Base-by-base conservation (phyloP, 53 echinoderm and acorn worm species). In the Arbacia lixula region DNA sequence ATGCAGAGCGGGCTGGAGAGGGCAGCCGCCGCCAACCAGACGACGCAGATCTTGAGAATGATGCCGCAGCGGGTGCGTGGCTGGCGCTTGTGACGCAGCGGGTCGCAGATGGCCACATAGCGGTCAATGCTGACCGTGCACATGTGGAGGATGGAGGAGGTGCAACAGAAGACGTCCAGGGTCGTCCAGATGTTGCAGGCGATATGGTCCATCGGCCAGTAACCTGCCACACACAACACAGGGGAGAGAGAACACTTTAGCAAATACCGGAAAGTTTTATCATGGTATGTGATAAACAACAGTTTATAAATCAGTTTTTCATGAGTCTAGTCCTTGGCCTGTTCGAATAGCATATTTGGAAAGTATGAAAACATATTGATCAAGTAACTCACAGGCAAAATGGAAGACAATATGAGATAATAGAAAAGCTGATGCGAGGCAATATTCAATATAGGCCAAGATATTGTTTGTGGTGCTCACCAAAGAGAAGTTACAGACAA, bases 121-220 rank as follows among this genome's bases (percentile, higher is more conserved):
- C 96, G 91, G 41, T 93, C 96, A 8, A 93, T 52, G 4, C 91
- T 93, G 80, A 95, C 85, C 60, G 85, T 88, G 73, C 96, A 93
- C 71, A 95, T 93, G 85, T 95, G 96, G 26, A 95, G 78, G 25
- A 95, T 95, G 38, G 96, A 95, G 5, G 96, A 64, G 1, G 96
- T 95, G 32, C 96, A 95, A 29, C 87, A 93, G 37, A 95, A 85
- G 11, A 95, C 91, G 61, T 95, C 96, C n/a, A 95, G 33, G 6
- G 88, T 86, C 20, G 66, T 85, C 93, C 93, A 95, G 46, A 93
- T 85, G 63, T 86, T 63, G 43, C 96, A 95, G 34, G 93, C 54
- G 29, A 67, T 39, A 6, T 69, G 87, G 11, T 91, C 90, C 6
- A 85, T 57, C 11, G 89, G 73, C 96, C 96, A 95, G 72, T 86